Evolutionary conservation across 2,113 vertebrate species (phyloP).

Genomic region (Ptilorrhoa leucosticta): DNA sequence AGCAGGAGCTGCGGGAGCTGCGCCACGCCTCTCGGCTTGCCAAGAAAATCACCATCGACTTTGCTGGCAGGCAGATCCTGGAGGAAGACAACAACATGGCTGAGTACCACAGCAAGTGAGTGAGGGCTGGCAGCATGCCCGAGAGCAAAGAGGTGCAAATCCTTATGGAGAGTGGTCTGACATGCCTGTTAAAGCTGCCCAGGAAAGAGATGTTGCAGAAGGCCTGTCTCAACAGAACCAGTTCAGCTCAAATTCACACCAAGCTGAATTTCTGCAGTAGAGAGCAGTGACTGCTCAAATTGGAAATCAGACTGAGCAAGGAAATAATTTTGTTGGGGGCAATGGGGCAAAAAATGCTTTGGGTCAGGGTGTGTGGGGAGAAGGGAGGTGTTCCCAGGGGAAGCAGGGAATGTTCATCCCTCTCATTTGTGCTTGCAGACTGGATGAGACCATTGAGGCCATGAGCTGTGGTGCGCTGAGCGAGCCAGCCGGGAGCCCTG

Average conservation of each 20-base stretch:
- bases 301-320: background rate
- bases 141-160: background rate
- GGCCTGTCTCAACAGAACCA: background rate
- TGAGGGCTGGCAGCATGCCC: accelerated
- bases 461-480: conserved; percentile 71
- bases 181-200: background rate
- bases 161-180: background rate
- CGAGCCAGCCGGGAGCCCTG: conserved; percentile 28
- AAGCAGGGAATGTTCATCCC: background rate
- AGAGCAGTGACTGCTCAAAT: background rate
- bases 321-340: accelerated
- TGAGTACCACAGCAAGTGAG: conserved; percentile 88
- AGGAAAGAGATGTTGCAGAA: background rate
- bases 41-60: conserved; percentile 90
- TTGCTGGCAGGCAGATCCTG: conserved; percentile 88
- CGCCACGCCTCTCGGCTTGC: conserved; percentile 86
- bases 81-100: conserved; percentile 80
- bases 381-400: background rate
- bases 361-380: background rate
- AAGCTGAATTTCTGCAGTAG: background rate
- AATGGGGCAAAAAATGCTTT: background rate
- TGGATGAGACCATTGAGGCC: conserved; percentile 86
- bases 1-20: conserved; percentile 87
- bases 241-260: background rate
- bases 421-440: conserved; percentile 67